A percentile compares a stretch with the other conserved stretches of the same genome.
Conservation (phyloP, 2,888 invertebrate species). For the Clusia tigrina region DNA sequence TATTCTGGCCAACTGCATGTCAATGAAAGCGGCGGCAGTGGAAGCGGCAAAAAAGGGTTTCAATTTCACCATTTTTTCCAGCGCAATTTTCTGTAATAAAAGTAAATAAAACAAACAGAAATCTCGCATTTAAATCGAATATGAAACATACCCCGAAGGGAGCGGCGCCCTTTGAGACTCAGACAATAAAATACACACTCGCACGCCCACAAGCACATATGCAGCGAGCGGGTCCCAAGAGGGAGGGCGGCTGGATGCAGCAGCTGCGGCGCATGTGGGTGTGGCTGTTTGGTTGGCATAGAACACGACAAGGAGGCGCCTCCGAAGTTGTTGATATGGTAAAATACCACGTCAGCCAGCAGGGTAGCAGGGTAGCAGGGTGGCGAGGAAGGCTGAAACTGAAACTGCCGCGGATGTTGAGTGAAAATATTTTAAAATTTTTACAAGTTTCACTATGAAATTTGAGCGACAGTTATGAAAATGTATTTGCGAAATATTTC, state of each 20-base stretch:
- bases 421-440: background rate
- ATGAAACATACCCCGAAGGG: too few relatives aligned
- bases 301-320: background rate
- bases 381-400: background rate
- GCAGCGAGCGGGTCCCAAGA: too few relatives aligned
- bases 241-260: too few relatives aligned
- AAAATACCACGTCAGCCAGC: background rate
- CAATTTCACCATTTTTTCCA: too few relatives aligned
- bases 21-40: too few relatives aligned
- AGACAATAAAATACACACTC: too few relatives aligned
- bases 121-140: too few relatives aligned
- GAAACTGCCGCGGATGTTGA: background rate
- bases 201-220: background rate
- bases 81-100: too few relatives aligned
- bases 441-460: background rate
- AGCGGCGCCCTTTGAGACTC: too few relatives aligned
- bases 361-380: background rate
- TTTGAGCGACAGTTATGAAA: constrained; percentile 1
- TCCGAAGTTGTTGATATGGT: background rate
- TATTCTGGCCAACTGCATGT: too few relatives aligned
- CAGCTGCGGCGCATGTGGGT: background rate
- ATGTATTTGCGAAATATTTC: background rate
- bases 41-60: too few relatives aligned
- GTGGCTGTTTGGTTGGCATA: constrained; percentile 6
- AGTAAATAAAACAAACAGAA: too few relatives aligned